A percentile compares a stretch with the other conserved stretches of the same genome.
Evolutionary conservation across 2,797 vertebrate genomes (phyloP).

Genomic region (Halcyon smyrnensis): DNA sequence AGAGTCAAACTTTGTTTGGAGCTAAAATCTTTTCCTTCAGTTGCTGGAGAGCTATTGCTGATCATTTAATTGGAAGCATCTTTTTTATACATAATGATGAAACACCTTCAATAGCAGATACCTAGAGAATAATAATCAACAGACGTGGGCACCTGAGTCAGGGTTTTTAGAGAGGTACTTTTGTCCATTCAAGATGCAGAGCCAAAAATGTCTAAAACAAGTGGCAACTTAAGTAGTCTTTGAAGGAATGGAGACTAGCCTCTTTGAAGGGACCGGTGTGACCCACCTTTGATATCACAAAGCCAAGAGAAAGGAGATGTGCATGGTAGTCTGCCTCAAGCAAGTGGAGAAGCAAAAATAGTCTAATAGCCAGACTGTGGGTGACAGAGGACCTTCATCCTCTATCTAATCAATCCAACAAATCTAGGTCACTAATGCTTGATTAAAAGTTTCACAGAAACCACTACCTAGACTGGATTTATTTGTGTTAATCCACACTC

Average conservation of each 20-base stretch:
- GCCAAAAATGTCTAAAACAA: background rate
- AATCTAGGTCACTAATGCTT: background rate
- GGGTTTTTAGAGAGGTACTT: background rate
- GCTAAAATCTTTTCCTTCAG: background rate
- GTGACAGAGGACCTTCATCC: background rate
- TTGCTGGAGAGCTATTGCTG: background rate
- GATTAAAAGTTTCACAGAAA: background rate
- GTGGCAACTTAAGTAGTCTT: background rate
- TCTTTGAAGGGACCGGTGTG: background rate
- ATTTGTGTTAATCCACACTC: background rate
- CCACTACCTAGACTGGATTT: background rate
- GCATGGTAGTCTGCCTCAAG: no score
- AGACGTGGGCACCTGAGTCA: background rate
- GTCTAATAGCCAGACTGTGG: accelerated
- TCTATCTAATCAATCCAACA: background rate
- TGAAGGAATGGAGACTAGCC: background rate
- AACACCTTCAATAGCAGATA: background rate
- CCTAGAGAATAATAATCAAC: background rate
- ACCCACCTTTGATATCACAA: background rate
- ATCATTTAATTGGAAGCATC: background rate
- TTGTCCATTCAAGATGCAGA: background rate
- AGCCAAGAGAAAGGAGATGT: background rate
- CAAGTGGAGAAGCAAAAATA: background rate
- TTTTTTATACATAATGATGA: background rate
- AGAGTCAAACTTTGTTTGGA: background rate